Evolutionary conservation across 2,888 invertebrate genomes (phyloP).

Genomic region (Synergus itoensis): DNA sequence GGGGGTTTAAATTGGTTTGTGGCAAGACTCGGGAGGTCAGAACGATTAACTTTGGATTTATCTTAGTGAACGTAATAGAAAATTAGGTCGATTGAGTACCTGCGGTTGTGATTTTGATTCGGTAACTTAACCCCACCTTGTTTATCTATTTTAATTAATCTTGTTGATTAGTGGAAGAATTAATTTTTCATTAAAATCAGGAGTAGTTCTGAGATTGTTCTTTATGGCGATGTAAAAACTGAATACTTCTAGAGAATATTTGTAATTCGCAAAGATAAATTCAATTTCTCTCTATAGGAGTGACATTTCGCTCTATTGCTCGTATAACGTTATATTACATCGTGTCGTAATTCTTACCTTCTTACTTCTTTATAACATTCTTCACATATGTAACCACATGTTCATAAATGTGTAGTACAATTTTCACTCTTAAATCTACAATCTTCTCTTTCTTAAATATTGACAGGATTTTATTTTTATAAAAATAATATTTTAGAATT

Average conservation of each 20-base stretch:
- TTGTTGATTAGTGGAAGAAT: no score
- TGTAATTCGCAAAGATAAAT: not conserved
- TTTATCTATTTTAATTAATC: not conserved
- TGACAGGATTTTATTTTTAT: not conserved
- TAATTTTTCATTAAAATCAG: not conserved
- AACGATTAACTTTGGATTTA: conserved; percentile 23
- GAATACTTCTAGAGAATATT: not conserved
- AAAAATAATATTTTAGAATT: not conserved
- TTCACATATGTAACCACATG: conserved; percentile 3
- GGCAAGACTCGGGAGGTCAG: conserved; percentile 29
- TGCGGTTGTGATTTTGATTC: conserved; percentile 10
- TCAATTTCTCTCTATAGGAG: not conserved
- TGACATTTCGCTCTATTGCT: conserved; percentile 13
- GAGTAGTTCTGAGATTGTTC: not conserved
- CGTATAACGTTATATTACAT: conserved; percentile 12
- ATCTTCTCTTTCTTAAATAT: not conserved
- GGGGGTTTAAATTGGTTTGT: conserved; percentile 29
- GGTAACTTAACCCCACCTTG: not conserved
- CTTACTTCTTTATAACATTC: not conserved
- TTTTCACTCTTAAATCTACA: not conserved
- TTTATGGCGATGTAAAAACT: not conserved
- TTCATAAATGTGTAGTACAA: not conserved
- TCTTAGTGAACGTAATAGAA: conserved; percentile 24
- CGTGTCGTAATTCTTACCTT: not conserved
- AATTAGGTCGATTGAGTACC: conserved; percentile 27